Base-by-base conservation (phyloP, 2,888 invertebrate species). In the Lasioglossum marginatum region DNA sequence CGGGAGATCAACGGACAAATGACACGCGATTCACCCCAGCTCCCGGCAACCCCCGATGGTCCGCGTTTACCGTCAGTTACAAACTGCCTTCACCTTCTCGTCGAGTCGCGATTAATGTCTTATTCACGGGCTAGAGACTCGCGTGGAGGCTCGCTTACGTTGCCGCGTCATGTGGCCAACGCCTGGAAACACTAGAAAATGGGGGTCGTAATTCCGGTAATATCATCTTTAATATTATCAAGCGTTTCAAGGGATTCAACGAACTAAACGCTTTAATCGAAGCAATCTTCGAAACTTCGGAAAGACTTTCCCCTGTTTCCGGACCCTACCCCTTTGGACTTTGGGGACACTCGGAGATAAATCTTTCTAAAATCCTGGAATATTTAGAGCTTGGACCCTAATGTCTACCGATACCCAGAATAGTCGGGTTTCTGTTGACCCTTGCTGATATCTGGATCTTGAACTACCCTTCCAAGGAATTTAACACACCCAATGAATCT, bases 1-100 rank as follows among this genome's bases (percentile, higher is more conserved):
- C 92, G 85, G 93, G 93, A 93, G 94, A 94, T 95, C 94, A 94
- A 95, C 94, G 93, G 93, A 94, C 95, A 94, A 94, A 95, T 94
- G 95, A 94, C 95, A 95, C 95, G 95, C 95, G 95, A 95, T 95
- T 95, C 92, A 82, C 90, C 73, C 81, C 83, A 86, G 89, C 90
- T 77, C 91, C 92, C 68, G 76, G 82, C 81, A 84, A 80, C 60
- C 86, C 85, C 74, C 86, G 88, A 75, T 88, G 87, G 79, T 86
- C 79, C 88, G 87, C 89, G 57, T 89, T 89, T 90, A 92, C 91
- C 92, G 87, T 87, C 93, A 88, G 92, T 93, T 93, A 94, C 94
- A 93, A 94, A 94, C 93, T 94, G 91, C 93, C 92, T 89, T 91
- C 87, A 86, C 90, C 89, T 88, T 88, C 86, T 80, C 89, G 85